phyloP scores from a whole-genome alignment of 2,888 invertebrate genomes.

The Scaptodrosophila latifasciaeformis region DNA sequence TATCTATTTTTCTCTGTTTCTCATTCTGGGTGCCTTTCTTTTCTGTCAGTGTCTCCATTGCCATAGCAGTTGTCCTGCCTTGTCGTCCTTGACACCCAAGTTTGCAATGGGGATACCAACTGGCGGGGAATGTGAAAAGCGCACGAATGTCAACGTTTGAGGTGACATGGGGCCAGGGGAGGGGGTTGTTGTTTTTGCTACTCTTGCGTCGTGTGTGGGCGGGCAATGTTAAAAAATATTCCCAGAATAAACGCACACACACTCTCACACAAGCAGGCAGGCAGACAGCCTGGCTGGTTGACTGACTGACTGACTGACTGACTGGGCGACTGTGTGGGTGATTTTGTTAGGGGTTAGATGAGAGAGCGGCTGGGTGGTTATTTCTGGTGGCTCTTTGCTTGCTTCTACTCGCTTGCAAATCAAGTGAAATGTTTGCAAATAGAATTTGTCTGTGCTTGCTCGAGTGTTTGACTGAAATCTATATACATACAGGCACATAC shows the following conservation, averaged over 20 bases:
- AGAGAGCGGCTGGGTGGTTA: too few relatives aligned
- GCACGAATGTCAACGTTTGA: conserved; percentile 8
- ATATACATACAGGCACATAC: conserved; percentile 49
- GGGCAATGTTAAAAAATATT: conserved; percentile 52
- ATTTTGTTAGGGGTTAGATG: too few relatives aligned
- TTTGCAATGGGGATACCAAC: conserved; percentile 2
- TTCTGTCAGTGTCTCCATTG: background rate
- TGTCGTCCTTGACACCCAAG: conserved; percentile 59
- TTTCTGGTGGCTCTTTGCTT: too few relatives aligned
- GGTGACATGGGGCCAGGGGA: background rate
- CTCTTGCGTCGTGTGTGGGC: background rate
- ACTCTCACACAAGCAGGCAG: too few relatives aligned
- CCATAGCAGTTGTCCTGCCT: conserved; percentile 28
- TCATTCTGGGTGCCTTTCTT: too few relatives aligned
- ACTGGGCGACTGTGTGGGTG: too few relatives aligned
- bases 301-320: too few relatives aligned
- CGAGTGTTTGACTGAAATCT: conserved; percentile 72
- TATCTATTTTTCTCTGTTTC: too few relatives aligned
- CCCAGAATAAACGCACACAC: conserved; percentile 28
- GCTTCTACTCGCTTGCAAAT: conserved; percentile 71
- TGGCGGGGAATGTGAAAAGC: background rate
- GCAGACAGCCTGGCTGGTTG: too few relatives aligned
- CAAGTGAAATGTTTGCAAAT: conserved; percentile 75
- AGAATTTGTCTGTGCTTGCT: conserved; percentile 74
- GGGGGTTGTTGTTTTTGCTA: background rate